phyloP scores from a whole-genome alignment of 2,888 invertebrate genomes.

The Cartodere bifasciata region DNA sequence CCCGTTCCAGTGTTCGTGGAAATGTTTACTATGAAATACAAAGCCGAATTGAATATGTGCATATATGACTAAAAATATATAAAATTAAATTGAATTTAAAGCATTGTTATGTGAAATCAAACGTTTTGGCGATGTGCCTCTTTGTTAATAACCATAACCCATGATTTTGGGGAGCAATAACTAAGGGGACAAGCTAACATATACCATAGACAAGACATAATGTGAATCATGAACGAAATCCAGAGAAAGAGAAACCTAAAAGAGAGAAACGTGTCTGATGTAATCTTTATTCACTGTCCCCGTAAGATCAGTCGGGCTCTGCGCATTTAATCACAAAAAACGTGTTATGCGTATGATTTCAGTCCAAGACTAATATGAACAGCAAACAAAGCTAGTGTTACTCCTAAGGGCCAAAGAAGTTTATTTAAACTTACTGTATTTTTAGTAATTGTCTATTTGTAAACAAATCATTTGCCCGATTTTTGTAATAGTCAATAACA shows the following conservation, averaged over 20 bases:
- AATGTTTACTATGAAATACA: constrained; percentile 41
- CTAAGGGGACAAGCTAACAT: constrained; percentile 19
- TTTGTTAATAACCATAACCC: constrained; percentile 12
- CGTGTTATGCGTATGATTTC: too few species aligned
- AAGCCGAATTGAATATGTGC: constrained; percentile 35
- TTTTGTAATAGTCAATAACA: constrained; percentile 8
- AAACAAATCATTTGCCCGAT: constrained; percentile 7
- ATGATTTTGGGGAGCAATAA: constrained; percentile 14
- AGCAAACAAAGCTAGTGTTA: too few species aligned
- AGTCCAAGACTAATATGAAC: too few species aligned
- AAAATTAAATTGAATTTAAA: neutral
- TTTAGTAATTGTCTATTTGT: constrained; percentile 8
- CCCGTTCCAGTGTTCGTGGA: constrained; percentile 42
- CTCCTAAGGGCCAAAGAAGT: too few species aligned
- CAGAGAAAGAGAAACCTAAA: constrained; percentile 9
- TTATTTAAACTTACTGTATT: constrained; percentile 9
- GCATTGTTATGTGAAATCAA: neutral
- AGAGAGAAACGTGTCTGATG: too few species aligned
- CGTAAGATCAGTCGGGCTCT: too few species aligned
- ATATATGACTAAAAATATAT: constrained; percentile 12
- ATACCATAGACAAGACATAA: constrained; percentile 17
- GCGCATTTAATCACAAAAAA: too few species aligned
- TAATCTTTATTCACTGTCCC: too few species aligned
- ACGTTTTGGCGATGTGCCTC: neutral
- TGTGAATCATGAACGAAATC: constrained; percentile 14